Base-by-base conservation (phyloP, 2,888 invertebrate species). In the Volucella inflata region DNA sequence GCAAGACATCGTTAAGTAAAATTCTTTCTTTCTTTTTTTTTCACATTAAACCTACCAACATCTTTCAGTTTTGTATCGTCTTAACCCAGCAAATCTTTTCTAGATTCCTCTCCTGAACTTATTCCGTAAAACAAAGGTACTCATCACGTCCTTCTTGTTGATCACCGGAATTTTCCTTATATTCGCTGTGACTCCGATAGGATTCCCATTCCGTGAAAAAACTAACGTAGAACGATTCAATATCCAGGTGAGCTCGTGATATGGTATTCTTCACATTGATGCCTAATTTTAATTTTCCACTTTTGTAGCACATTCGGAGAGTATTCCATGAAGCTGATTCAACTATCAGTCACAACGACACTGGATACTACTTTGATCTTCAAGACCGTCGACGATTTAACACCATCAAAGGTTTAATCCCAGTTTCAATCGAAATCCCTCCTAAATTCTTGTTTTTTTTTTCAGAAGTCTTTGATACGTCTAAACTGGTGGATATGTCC, bases 151-250 rank as follows among this genome's bases (percentile, higher is more conserved):
- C 0, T 83, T 91, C 14, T 40, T 87, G 3, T 21, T 79, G 16
- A 38, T 88, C 4, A 84, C 88, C 53, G 51, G 84, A 40, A 42
- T 91, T n/a, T 91, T 91, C 71, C 84, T 90, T 50, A 89, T 90
- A 85, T 88, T 91, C 12, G 87, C 90, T 14, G 89, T 93, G 12
- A 94, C 94, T 6, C 92, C 93, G 1, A 88, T 94, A 17, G 94
- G 94, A 2, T 94, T 94, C 88, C 94, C 95, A 1, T 95, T 93
- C 88, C 92, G 92, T n/a, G 92, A 92, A 53, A 91, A 92, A 68
- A 91, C 91, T 0, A 90, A 91, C 40, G 92, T 94, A 0, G 93
- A 94, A 89, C 90, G 95, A 48, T 91, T 93, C 42, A 90, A 93
- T 62, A 90, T 93, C 42, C 89, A 93, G 89, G 94, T 94, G 90